A percentile compares a stretch with the other conserved stretches of the same genome.
Evolutionary conservation across 2,113 vertebrate species (phyloP).

Genomic region (Albula glossodonta): DNA sequence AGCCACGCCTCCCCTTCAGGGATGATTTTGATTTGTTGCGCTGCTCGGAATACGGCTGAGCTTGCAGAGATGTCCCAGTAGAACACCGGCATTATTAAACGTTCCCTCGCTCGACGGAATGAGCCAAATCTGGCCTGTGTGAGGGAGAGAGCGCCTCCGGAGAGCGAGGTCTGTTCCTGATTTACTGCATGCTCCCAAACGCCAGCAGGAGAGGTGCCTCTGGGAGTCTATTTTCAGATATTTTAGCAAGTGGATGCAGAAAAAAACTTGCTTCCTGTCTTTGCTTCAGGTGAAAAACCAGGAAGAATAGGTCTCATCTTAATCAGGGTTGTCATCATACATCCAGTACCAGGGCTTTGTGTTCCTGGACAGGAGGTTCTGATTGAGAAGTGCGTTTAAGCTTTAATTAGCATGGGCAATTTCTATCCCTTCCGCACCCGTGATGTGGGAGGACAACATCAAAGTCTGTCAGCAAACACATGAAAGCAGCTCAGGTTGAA

Average conservation of each 20-base stretch:
- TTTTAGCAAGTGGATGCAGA: not conserved
- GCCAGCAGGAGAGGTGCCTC: not conserved
- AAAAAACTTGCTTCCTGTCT: not conserved
- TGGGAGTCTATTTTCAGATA: not conserved
- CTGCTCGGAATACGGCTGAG: not conserved
- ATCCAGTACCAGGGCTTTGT: not conserved
- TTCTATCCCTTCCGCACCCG: not conserved
- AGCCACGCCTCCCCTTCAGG: not conserved
- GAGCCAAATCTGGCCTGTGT: not conserved
- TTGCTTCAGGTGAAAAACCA: too few species aligned
- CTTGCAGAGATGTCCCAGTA: not conserved
- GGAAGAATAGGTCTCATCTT: too few species aligned
- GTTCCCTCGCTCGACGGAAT: not conserved
- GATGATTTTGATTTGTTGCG: not conserved
- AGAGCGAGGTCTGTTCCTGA: not conserved
- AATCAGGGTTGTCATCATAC: not conserved
- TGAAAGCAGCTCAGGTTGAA: not conserved
- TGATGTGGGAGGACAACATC: not conserved
- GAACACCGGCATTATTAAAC: not conserved
- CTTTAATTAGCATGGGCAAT: not conserved
- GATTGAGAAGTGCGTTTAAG: not conserved
- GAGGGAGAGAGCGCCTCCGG: not conserved
- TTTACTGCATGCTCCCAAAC: not conserved
- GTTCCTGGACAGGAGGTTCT: not conserved
- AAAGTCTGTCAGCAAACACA: not conserved